These are phyloP conservation scores for Apamea crenata DNA, from an alignment of 2,888 invertebrate genomes.

Conservation along the genomic window DNA sequence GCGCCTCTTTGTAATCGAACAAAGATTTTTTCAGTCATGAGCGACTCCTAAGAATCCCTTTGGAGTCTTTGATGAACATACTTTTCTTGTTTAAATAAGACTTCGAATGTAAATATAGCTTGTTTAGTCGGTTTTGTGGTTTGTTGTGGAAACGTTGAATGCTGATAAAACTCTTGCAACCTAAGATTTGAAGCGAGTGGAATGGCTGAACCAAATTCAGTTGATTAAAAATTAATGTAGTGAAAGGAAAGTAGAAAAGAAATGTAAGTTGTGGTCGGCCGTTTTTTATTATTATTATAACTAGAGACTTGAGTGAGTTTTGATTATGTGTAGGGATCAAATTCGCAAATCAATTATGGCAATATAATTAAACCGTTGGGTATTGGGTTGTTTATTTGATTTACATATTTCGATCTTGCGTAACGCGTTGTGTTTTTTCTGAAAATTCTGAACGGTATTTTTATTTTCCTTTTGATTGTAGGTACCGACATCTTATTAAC, in stretches of 20 bases:
- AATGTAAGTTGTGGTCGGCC: slow-evolving; percentile 28
- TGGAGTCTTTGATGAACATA: slow-evolving; percentile 73
- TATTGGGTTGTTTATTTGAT: slow-evolving; percentile 20
- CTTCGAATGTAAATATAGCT: slow-evolving; percentile 67
- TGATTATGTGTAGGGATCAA: slow-evolving; percentile 24
- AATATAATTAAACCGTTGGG: slow-evolving; percentile 16
- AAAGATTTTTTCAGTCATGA: slow-evolving; percentile 72
- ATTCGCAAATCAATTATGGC: slow-evolving; percentile 19
- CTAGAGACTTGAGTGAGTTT: slow-evolving; percentile 16
- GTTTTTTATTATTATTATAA: slow-evolving; percentile 26
- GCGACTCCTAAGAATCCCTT: slow-evolving; percentile 70
- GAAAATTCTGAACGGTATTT: neutral
- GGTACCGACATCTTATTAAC: neutral
- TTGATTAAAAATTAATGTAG: slow-evolving; percentile 60
- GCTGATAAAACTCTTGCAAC: slow-evolving; percentile 34
- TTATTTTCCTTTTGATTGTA: neutral
- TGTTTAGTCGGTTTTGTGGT: slow-evolving; percentile 54
- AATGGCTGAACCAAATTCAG: slow-evolving; percentile 31
- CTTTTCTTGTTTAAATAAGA: slow-evolving; percentile 69
- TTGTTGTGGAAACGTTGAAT: slow-evolving; percentile 43
- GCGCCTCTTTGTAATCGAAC: slow-evolving; percentile 67
- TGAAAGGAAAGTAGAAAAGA: slow-evolving; percentile 28
- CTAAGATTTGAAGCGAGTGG: slow-evolving; percentile 21
- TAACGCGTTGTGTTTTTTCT: neutral
- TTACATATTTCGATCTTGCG: neutral